Conservation (phyloP, 2,797 vertebrate species). For the Myotis findleyi region DNA sequence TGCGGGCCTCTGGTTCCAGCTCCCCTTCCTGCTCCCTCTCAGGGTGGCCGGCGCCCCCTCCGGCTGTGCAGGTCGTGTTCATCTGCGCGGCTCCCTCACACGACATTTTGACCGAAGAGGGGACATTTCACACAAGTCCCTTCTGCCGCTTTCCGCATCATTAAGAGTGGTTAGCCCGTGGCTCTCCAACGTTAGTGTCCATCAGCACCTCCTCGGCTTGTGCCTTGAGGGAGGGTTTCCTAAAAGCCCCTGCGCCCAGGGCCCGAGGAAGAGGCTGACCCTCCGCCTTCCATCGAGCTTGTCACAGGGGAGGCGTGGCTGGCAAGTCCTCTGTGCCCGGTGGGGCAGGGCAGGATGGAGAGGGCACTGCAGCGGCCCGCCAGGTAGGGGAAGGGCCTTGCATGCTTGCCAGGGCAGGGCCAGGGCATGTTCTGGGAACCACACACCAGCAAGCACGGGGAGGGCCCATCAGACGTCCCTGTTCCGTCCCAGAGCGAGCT, state of each 20-base stretch:
- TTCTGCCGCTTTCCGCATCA: not conserved
- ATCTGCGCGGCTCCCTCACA: no score
- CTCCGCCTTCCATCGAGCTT: not conserved
- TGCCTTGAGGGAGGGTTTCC: not conserved
- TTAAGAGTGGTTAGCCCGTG: not conserved
- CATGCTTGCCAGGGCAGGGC: not conserved
- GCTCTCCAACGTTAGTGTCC: not conserved
- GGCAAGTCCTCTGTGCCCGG: not conserved
- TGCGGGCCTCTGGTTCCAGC: accelerated
- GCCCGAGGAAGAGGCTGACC: not conserved
- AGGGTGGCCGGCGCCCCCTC: not conserved
- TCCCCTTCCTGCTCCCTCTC: not conserved
- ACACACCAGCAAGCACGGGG: no score
- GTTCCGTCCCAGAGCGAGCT: not conserved
- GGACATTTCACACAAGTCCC: not conserved
- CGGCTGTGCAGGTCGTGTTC: not conserved
- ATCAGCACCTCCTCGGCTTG: not conserved
- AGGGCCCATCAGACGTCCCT: no score
- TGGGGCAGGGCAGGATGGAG: not conserved
- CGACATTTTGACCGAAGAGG: not conserved
- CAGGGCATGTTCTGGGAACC: no score
- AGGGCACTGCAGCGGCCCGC: not conserved
- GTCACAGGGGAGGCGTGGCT: not conserved
- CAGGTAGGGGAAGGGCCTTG: no score
- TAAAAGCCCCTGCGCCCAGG: not conserved